Evolutionary conservation across 2,113 vertebrate genomes (phyloP).

Genomic region (Aleadryas rufinucha): DNA sequence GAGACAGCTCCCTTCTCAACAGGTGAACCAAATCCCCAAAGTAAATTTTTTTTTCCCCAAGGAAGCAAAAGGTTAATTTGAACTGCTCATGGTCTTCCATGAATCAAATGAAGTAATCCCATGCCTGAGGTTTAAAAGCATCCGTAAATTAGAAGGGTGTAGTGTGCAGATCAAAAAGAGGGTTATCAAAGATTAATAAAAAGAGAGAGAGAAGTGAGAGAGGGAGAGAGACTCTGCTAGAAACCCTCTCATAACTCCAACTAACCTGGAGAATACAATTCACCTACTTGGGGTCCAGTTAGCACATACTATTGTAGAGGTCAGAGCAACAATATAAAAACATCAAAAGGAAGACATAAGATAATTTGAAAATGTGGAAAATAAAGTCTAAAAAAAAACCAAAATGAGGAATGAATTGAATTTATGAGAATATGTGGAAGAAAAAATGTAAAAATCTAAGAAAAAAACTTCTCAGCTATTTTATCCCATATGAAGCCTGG

Average conservation of each 20-base stretch:
- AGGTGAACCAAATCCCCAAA: constrained; percentile 40
- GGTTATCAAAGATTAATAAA: constrained; percentile 46
- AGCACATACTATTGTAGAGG: neutral
- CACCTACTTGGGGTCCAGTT: neutral
- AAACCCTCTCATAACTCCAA: neutral
- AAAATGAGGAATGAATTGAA: neutral
- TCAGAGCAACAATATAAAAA: neutral
- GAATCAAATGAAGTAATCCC: constrained; percentile 54
- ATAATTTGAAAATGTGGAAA: neutral
- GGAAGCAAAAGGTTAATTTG: constrained; percentile 53
- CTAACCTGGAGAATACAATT: neutral
- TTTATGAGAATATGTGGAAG: neutral
- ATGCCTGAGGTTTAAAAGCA: constrained; percentile 49
- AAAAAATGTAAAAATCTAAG: neutral
- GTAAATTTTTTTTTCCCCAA: neutral
- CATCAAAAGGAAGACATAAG: neutral
- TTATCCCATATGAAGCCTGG: neutral
- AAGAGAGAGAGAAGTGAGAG: neutral
- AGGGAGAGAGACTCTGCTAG: neutral
- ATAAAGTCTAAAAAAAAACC: neutral
- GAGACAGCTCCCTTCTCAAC: constrained; percentile 46
- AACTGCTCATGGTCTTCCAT: constrained; percentile 19
- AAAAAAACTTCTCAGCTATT: neutral
- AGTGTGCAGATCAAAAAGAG: constrained; percentile 13
- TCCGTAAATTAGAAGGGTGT: constrained; percentile 21